Base-by-base conservation (phyloP, 2,888 invertebrate genomes). In the Pristionchus japonicus region DNA sequence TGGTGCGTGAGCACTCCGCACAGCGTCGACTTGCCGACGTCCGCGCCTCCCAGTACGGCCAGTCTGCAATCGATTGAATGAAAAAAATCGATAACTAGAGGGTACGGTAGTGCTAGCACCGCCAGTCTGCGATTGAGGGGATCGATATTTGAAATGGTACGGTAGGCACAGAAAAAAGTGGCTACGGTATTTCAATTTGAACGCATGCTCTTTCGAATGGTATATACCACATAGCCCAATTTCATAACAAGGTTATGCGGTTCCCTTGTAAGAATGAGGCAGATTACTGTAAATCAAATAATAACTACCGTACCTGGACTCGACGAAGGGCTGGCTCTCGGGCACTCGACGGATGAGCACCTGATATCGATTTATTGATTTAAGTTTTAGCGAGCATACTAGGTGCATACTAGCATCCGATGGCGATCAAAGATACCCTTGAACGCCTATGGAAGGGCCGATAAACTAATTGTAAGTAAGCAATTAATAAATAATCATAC, bases 1-100 rank as follows among this genome's bases (percentile, higher is more conserved):
- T 98, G 98, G 95, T 98, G 98, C 0, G 98, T 98, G 49, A 99
- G 95, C 0, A 99, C 98, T 20, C 99, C 99, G 49, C 98, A 96
- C 52, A 99, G 96, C 0, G 98, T 99, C 11, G 98, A 98, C 95
- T 99, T 99, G 43, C 92, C 92, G 6, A 92, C 97, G 95, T 98
- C 98, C 91, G 97, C 97, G 92, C 97, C 97, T 0, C 99, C 99
- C 95, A 98, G 96, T 52, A 99, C 98, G 0, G 98, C 98, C 7
- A 98, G 96, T 84, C 98, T 96, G 82, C 98, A 96, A 61, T 7
- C 27, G 6, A 13, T 6, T 17, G 37, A 6, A 37, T 3, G 47
- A 27, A 43, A 23, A 27, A 47, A 23, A 52, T 52, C 52, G 23
- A n/a, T n/a, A 20, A 20, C 20, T 6, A 64, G 6, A 64, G 64